These are phyloP conservation scores for Phoenicopterus ruber DNA, from an alignment of 2,113 vertebrate species.

Conservation along the genomic window DNA sequence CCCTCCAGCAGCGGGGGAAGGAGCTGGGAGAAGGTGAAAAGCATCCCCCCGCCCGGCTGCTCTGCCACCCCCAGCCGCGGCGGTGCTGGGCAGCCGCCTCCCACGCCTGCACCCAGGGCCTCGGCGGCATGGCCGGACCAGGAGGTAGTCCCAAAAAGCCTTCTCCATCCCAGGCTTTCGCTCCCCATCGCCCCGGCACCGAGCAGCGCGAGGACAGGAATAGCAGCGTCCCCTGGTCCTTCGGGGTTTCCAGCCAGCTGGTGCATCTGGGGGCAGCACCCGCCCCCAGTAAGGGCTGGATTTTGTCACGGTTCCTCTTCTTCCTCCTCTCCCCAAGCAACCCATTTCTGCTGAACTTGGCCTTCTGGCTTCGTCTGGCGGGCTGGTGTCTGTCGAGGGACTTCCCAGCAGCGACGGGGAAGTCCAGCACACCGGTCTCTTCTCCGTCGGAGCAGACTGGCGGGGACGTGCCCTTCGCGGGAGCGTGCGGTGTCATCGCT, in stretches of 20 bases:
- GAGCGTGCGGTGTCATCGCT: fast-evolving
- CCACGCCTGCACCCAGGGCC: not conserved
- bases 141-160: not conserved
- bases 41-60: not conserved
- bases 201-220: not conserved
- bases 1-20: not conserved
- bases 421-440: not conserved
- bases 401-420: not conserved
- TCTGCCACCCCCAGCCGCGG: not conserved
- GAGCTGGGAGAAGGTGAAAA: not conserved
- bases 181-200: fast-evolving
- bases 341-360: not conserved
- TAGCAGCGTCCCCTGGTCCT: not conserved
- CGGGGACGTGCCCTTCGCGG: fast-evolving
- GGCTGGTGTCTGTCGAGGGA: not conserved
- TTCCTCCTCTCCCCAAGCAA: not conserved
- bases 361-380: not conserved
- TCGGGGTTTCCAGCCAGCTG: not conserved
- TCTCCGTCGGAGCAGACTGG: not conserved
- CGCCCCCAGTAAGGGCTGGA: not conserved
- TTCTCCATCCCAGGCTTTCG: not conserved
- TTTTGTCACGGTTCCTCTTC: not conserved
- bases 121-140: fast-evolving
- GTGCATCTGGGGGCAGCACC: fast-evolving
- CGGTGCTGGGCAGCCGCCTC: fast-evolving